Conservation (phyloP, 2,888 invertebrate species). For the Lasioglossum malachurum region DNA sequence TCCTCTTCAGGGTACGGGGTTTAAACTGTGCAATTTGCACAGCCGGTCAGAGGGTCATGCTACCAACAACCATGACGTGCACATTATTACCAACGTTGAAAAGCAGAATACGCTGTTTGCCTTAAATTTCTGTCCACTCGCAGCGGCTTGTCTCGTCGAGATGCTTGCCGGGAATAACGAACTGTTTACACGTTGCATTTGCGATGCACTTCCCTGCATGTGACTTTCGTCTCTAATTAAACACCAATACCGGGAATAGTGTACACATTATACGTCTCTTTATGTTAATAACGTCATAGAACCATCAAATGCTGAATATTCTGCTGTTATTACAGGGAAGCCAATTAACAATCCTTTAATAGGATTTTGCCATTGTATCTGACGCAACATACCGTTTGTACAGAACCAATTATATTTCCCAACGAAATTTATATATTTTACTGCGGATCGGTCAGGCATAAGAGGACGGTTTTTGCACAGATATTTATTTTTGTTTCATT, state of each 20-base stretch:
- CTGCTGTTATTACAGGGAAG: background rate
- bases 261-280: background rate
- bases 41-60: constrained; percentile 1
- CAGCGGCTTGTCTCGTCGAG: background rate
- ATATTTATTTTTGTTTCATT: background rate
- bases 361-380: background rate
- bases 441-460: too few species aligned
- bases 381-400: background rate
- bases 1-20: background rate
- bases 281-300: background rate
- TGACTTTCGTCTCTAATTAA: background rate
- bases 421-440: background rate
- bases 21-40: constrained; percentile 3
- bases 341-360: background rate
- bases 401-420: background rate
- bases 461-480: background rate
- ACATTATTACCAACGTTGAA: constrained; percentile 1
- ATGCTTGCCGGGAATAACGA: background rate
- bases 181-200: constrained; percentile 10
- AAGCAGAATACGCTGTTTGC: background rate
- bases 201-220: background rate
- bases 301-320: background rate
- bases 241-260: background rate
- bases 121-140: constrained; percentile 3
- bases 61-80: background rate